These are phyloP conservation scores for Formica exsecta DNA, from an alignment of 1,140 invertebrate species.

Conservation along the genomic window DNA sequence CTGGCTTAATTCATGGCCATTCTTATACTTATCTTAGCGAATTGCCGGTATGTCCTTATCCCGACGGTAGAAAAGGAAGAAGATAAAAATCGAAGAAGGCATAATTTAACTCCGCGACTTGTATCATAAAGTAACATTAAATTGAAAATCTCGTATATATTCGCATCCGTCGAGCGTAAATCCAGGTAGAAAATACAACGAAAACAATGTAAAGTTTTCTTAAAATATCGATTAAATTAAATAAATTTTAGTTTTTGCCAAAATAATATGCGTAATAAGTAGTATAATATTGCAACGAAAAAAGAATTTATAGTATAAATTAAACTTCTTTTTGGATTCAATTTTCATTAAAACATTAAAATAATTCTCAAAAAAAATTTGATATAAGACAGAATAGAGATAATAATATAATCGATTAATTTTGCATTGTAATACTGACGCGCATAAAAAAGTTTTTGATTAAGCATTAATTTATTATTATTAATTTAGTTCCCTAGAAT, in stretches of 20 bases:
- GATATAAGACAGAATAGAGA: too few relatives aligned
- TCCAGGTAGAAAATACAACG: slow-evolving; percentile 23
- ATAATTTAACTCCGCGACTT: slow-evolving; percentile 43
- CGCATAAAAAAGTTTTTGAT: too few relatives aligned
- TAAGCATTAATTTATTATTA: slow-evolving; percentile 7
- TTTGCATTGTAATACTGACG: too few relatives aligned
- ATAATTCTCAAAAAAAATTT: too few relatives aligned
- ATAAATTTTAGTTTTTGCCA: background rate
- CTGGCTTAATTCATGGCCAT: slow-evolving; percentile 71
- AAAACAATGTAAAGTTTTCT: background rate
- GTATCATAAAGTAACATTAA: slow-evolving; percentile 76
- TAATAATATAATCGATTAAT: too few relatives aligned
- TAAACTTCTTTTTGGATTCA: too few relatives aligned
- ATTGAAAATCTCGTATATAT: slow-evolving; percentile 73
- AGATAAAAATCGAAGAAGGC: slow-evolving; percentile 10
- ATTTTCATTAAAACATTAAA: too few relatives aligned
- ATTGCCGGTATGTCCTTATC: slow-evolving; percentile 58
- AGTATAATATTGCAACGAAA: too few relatives aligned
- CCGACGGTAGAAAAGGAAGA: slow-evolving; percentile 61
- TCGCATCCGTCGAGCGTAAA: slow-evolving; percentile 14
- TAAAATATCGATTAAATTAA: background rate
- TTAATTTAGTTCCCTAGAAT: background rate
- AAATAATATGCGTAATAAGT: background rate
- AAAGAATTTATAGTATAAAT: too few relatives aligned
- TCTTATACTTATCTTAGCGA: slow-evolving; percentile 69